Evolutionary conservation across 2,797 vertebrate genomes (phyloP).

Genomic region (Bucorvus abyssinicus): DNA sequence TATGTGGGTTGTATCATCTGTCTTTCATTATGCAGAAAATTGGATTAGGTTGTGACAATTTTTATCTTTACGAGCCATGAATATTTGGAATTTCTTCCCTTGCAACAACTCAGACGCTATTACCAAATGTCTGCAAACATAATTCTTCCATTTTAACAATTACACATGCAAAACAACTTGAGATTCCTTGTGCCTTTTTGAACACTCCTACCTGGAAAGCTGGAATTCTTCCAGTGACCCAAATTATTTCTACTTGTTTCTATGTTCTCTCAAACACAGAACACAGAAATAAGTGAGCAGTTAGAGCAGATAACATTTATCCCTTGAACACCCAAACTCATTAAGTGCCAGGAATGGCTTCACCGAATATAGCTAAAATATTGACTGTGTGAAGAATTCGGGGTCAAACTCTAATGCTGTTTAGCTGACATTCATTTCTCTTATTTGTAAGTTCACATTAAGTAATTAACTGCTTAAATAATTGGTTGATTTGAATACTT

Average conservation of each 20-base stretch:
- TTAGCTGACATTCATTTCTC: not conserved
- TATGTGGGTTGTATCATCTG: not conserved
- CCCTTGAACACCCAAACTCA: not conserved
- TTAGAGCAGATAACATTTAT: not conserved
- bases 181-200: not conserved
- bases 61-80: not conserved
- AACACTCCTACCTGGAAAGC: not conserved
- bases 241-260: not conserved
- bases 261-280: not conserved
- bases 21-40: not conserved
- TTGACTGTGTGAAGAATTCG: not conserved
- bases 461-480: constrained; percentile 47
- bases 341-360: not conserved
- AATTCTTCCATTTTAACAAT: not conserved
- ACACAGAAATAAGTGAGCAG: not conserved
- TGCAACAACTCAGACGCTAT: not conserved
- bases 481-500: constrained; percentile 29
- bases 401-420: not conserved
- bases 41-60: not conserved
- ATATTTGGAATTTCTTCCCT: not conserved
- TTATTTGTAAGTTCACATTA: not conserved
- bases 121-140: not conserved
- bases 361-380: not conserved
- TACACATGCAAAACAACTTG: not conserved
- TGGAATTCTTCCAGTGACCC: not conserved